These are phyloP conservation scores for Xiphias gladius DNA, from an alignment of 2,113 vertebrate species.

Conservation along the genomic window DNA sequence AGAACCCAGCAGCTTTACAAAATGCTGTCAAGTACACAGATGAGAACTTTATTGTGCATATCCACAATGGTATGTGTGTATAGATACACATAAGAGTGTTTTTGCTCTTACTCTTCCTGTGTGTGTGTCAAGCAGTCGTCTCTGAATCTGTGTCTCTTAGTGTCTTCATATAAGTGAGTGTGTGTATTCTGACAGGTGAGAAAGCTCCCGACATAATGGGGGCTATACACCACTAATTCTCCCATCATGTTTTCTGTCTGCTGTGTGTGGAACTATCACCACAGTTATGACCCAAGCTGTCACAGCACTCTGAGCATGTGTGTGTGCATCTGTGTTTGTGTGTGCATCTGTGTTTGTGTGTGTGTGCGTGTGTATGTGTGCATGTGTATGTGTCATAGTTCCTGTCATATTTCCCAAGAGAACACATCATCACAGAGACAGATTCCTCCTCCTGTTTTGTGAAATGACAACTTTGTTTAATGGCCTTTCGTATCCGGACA, in stretches of 20 bases:
- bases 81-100: background rate
- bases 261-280: slow-evolving; percentile 25
- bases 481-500: slow-evolving; percentile 29
- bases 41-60: background rate
- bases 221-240: slow-evolving; percentile 62
- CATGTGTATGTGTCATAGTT: slow-evolving; percentile 40
- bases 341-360: slow-evolving; percentile 10
- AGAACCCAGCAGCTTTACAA: slow-evolving; percentile 4
- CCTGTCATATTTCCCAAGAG: slow-evolving; percentile 60
- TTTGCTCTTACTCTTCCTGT: background rate
- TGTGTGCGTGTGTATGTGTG: slow-evolving; percentile 10
- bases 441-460: slow-evolving; percentile 53
- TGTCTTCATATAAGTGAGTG: background rate
- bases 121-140: background rate
- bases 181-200: slow-evolving; percentile 61
- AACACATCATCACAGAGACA: slow-evolving; percentile 54
- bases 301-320: slow-evolving; percentile 19
- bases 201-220: slow-evolving; percentile 50
- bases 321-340: slow-evolving; percentile 28
- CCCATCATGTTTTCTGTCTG: slow-evolving; percentile 58
- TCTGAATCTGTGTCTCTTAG: background rate
- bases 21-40: slow-evolving; percentile 17
- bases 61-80: background rate
- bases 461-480: slow-evolving; percentile 71
- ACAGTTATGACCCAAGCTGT: slow-evolving; percentile 53